These are phyloP conservation scores for Geococcyx californianus DNA, from an alignment of 2,113 vertebrate genomes.

Conservation along the genomic window DNA sequence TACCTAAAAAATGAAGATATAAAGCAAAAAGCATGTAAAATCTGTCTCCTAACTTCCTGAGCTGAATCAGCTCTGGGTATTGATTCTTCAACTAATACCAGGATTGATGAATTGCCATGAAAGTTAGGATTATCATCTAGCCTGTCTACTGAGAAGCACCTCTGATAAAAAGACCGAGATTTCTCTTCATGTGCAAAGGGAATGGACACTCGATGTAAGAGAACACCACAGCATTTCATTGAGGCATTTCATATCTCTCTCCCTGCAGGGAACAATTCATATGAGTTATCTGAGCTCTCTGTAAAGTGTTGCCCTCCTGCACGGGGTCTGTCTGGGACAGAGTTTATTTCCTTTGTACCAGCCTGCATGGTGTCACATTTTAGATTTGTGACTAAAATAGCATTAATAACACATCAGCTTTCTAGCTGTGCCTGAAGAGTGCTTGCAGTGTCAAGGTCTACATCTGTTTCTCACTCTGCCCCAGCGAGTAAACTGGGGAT, in stretches of 20 bases:
- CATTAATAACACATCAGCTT: background rate
- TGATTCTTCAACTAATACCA: background rate
- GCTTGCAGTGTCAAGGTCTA: background rate
- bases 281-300: background rate
- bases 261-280: background rate
- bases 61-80: background rate
- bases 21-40: background rate
- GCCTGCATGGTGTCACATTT: accelerated
- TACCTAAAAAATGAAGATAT: background rate
- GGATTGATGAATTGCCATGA: background rate
- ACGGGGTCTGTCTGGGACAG: background rate
- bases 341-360: background rate
- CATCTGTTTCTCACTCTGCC: background rate
- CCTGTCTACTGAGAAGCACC: background rate
- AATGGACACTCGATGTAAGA: background rate
- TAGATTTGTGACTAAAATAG: background rate
- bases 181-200: background rate
- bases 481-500: background rate
- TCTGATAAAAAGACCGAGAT: background rate
- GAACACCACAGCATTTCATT: background rate
- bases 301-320: background rate
- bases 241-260: background rate
- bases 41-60: background rate
- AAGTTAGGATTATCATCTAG: background rate
- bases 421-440: background rate